Evolutionary conservation across 2,797 vertebrate species (phyloP), one percentile per base, ranked within the genome.

Genomic region (Gila robusta): DNA sequence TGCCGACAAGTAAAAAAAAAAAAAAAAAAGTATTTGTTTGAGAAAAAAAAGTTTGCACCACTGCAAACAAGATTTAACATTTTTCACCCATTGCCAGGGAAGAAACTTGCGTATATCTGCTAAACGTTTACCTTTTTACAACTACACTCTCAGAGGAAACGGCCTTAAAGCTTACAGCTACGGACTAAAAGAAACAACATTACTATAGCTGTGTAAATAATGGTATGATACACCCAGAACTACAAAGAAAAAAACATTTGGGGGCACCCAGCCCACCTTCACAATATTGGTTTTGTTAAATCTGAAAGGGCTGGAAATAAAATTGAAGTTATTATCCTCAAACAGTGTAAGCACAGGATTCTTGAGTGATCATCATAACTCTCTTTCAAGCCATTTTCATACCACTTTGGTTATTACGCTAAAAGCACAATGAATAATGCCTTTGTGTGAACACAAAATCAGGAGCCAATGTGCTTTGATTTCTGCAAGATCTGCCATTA

Each of bases 261-360:
- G 26, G 6, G 26, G 52, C 52, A 56, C 28, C 37, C 52, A 59
- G 66, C 66, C 76, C 83, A 79, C 66, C 52, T 85, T 77, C 66
- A 59, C 76, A 85, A 62, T 79, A 47, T 71, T 79, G 66, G 7
- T 41, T 70, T 85, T 85, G 76, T 85, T 85, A 69, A 56, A 59
- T 72, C 32, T 79, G 83, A 85, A 79, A 71, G 79, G 76, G 64
- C 76, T 79, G 28, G 76, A 85, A 71, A 82, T 82, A 71, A 85
- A 85, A 85, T 64, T 85, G 67, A 79, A 85, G 83, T 79, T 79
- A 79, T 85, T 79, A 85, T 72, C 76, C 62, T 79, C 76, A 79
- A 84, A 59, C 35, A 11, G 74, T 69, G 76, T 77, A 69, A 62
- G 62, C 82, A 77, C 73, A 39, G 62, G 62, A 84, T 72, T 85